Percentiles rank a stretch among this genome's conserved stretches.
phyloP scores from a whole-genome alignment of 2,797 vertebrate species.

The Remorina albescens region DNA sequence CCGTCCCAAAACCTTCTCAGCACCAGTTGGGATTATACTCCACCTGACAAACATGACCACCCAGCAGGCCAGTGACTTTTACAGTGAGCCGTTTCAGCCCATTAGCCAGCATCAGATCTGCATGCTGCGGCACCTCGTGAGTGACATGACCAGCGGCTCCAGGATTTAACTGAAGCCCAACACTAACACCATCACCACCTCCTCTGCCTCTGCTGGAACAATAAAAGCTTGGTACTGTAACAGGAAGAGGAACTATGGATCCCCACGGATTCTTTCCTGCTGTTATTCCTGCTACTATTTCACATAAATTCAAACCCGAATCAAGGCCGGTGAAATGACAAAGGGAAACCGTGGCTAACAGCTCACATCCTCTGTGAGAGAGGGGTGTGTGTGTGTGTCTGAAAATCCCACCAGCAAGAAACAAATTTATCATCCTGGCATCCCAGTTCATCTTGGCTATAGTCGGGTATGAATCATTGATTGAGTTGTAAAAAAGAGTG shows the following conservation, averaged over 20 bases:
- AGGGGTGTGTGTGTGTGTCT: background rate
- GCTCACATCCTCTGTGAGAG: slow-evolving; percentile 34
- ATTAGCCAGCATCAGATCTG: slow-evolving; percentile 66
- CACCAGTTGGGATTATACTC: slow-evolving; percentile 67
- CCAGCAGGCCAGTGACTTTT: slow-evolving; percentile 62
- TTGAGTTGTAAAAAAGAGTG: background rate
- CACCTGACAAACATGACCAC: slow-evolving; percentile 77
- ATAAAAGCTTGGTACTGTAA: slow-evolving; percentile 56
- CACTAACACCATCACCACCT: slow-evolving; percentile 37
- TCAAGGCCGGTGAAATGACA: slow-evolving; percentile 47
- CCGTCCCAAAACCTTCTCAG: slow-evolving; percentile 66
- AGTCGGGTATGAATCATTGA: slow-evolving; percentile 14
- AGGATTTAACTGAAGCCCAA: slow-evolving; percentile 64
- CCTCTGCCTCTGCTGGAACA: slow-evolving; percentile 42
- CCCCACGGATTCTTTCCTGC: slow-evolving; percentile 38
- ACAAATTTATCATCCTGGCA: slow-evolving; percentile 28
- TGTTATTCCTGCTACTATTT: slow-evolving; percentile 51
- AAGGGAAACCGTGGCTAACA: slow-evolving; percentile 49
- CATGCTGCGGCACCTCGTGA: slow-evolving; percentile 66
- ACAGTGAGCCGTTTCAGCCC: slow-evolving; percentile 73
- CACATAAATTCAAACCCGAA: slow-evolving; percentile 52
- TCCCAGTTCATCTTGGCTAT: slow-evolving; percentile 11
- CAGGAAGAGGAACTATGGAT: slow-evolving; percentile 53
- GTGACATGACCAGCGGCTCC: slow-evolving; percentile 51
- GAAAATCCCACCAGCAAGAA: slow-evolving; percentile 20